Evolutionary conservation across 2,113 vertebrate genomes (phyloP).

Genomic region (Rhabdornis inornatus): DNA sequence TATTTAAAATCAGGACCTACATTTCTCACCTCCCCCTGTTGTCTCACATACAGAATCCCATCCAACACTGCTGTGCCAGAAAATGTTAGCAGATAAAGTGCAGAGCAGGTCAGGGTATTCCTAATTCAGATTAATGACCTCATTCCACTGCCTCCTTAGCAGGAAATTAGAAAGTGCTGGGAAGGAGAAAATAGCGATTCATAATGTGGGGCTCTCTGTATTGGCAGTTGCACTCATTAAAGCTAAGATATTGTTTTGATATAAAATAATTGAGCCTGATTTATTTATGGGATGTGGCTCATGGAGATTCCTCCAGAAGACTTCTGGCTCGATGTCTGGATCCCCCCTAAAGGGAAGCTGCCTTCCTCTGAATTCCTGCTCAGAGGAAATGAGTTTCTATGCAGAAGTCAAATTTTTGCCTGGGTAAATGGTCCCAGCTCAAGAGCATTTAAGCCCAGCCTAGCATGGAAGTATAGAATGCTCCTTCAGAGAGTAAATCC

Average conservation of each 20-base stretch:
- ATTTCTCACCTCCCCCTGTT: background rate
- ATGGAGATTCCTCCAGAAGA: background rate
- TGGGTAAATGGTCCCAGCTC: background rate
- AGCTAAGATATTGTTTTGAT: conserved; percentile 74
- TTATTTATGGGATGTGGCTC: conserved; percentile 48
- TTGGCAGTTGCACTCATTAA: conserved; percentile 71
- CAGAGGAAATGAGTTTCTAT: background rate
- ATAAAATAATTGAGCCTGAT: conserved; percentile 72
- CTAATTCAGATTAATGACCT: conserved; percentile 82
- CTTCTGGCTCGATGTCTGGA: background rate
- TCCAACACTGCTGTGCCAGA: background rate
- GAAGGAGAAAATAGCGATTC: conserved; percentile 70
- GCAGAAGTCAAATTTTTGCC: background rate
- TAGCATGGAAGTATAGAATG: background rate
- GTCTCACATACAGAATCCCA: background rate
- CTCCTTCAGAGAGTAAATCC: background rate
- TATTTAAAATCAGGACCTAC: background rate
- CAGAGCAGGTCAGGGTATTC: conserved; percentile 67
- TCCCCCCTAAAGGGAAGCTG: accelerated
- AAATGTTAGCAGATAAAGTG: conserved; percentile 51
- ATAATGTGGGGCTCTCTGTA: conserved; percentile 51
- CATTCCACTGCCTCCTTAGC: conserved; percentile 73
- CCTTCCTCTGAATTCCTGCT: background rate
- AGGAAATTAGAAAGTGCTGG: conserved; percentile 77
- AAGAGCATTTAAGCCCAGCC: background rate